Conservation (phyloP, 2,888 invertebrate species). For the Tetragonula carbonaria region DNA sequence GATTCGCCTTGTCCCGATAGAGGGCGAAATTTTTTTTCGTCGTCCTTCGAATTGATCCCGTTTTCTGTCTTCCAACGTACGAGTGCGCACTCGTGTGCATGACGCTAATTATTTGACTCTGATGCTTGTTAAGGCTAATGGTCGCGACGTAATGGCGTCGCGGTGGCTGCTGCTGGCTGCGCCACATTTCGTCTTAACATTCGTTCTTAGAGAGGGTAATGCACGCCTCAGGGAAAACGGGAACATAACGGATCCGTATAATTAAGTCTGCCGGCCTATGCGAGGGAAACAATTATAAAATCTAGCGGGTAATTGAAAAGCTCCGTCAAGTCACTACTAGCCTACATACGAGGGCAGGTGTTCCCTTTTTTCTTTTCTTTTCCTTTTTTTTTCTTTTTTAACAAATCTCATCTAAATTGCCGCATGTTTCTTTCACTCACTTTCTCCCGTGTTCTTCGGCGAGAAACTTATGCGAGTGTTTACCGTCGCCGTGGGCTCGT, state of each 20-base stretch:
- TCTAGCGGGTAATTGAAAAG: constrained; percentile 71
- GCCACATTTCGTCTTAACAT: constrained; percentile 59
- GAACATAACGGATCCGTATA: constrained; percentile 76
- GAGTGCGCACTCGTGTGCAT: constrained; percentile 22
- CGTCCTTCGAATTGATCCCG: constrained; percentile 13
- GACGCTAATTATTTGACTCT: constrained; percentile 68
- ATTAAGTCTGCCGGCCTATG: constrained; percentile 66
- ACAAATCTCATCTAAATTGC: constrained; percentile 13
- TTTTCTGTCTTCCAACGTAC: constrained; percentile 11
- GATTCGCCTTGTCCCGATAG: not conserved
- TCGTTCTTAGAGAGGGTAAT: constrained; percentile 48
- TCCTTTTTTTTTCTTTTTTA: not conserved
- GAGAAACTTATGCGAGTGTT: not conserved
- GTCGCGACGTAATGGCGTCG: constrained; percentile 61
- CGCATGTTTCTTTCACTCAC: not conserved
- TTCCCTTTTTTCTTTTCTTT: not conserved
- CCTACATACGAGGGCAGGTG: constrained; percentile 58
- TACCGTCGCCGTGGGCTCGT: not conserved
- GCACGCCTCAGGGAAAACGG: constrained; percentile 50
- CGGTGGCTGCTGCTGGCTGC: constrained; percentile 13
- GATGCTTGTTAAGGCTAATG: constrained; percentile 73
- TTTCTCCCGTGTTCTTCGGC: too few relatives aligned
- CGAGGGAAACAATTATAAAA: constrained; percentile 73
- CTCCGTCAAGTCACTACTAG: constrained; percentile 59
- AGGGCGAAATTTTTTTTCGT: not conserved